phyloP scores from a whole-genome alignment of 2,888 invertebrate species.

The Sympetrum striolatum region DNA sequence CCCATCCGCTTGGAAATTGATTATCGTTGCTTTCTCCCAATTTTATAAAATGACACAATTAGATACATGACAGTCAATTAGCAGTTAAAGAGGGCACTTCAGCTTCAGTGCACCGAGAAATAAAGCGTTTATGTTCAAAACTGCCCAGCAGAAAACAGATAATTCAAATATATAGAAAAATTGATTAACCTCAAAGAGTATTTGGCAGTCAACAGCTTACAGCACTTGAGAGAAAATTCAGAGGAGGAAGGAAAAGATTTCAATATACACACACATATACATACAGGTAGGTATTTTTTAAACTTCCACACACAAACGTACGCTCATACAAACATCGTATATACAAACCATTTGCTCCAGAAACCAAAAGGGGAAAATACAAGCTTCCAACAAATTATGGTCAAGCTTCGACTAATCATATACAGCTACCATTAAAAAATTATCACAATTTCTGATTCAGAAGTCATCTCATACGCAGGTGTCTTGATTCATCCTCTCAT shows the following conservation, averaged over 20 bases:
- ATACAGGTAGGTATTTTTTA: not conserved
- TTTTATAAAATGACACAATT: not conserved
- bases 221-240: not conserved
- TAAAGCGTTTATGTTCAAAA: not conserved
- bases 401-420: conserved; percentile 10
- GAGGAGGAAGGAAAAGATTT: not conserved
- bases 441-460: conserved; percentile 27
- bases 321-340: not conserved
- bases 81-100: not conserved
- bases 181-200: not conserved
- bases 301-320: not conserved
- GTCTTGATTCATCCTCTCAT: not conserved
- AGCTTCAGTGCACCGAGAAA: not conserved
- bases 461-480: not conserved
- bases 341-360: not conserved
- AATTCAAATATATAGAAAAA: not conserved
- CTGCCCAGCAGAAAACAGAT: not conserved
- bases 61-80: conserved; percentile 16
- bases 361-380: not conserved
- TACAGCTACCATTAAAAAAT: conserved; percentile 21
- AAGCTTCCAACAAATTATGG: conserved; percentile 19
- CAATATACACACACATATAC: not conserved
- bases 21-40: not conserved
- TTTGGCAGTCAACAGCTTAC: conserved; percentile 33
- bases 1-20: not conserved